Conservation (phyloP, 2,113 vertebrate genomes). For the Psittacara wagleri region DNA sequence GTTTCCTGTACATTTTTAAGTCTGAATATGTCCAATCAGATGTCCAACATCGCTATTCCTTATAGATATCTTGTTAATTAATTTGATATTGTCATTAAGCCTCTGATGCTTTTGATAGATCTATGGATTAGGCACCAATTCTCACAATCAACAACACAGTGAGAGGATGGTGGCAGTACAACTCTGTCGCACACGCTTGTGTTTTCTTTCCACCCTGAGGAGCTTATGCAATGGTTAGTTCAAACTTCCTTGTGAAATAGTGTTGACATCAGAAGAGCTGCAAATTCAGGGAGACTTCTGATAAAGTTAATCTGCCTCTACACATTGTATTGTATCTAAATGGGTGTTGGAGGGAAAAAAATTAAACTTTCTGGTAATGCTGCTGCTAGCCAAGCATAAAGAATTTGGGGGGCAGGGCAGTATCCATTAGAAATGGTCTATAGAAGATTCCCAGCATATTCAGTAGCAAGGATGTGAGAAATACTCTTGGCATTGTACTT, state of each 20-base stretch:
- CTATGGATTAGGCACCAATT: background rate
- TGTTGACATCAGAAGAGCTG: slow-evolving; percentile 78
- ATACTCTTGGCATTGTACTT: slow-evolving; percentile 46
- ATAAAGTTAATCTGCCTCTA: slow-evolving; percentile 83
- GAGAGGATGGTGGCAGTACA: background rate
- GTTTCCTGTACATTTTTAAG: background rate
- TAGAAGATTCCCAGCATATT: slow-evolving; percentile 57
- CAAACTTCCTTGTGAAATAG: slow-evolving; percentile 81
- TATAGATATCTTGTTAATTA: background rate
- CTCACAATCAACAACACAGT: background rate
- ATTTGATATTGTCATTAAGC: background rate
- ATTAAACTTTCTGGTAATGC: background rate
- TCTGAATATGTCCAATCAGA: background rate
- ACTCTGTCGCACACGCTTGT: background rate
- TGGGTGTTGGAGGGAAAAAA: slow-evolving; percentile 55
- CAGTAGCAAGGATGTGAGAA: slow-evolving; percentile 44
- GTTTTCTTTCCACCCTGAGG: slow-evolving; percentile 26
- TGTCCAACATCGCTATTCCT: background rate
- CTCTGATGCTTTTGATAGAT: background rate
- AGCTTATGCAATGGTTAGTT: slow-evolving; percentile 79
- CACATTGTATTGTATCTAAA: slow-evolving; percentile 78
- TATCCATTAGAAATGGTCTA: slow-evolving; percentile 42
- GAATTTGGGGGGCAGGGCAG: slow-evolving; percentile 36
- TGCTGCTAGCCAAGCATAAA: background rate
- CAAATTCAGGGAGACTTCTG: slow-evolving; percentile 75